Conservation (phyloP, 2,888 invertebrate species). For the Orthosia gothica region DNA sequence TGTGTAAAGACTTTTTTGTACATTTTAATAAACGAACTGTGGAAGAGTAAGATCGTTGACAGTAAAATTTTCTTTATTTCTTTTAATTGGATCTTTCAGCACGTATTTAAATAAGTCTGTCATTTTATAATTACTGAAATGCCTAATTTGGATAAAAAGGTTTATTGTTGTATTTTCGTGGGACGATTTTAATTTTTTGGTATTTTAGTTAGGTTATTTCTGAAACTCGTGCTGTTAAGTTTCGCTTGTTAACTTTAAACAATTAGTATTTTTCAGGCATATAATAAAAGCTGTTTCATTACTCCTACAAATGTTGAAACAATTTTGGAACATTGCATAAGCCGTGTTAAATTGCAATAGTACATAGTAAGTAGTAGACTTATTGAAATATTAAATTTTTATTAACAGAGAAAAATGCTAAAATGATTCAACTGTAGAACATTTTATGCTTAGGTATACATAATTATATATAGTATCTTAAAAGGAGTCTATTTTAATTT, state of each 20-base stretch:
- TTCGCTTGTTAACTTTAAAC: neutral
- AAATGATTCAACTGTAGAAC: neutral
- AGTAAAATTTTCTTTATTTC: neutral
- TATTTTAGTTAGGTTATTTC: neutral
- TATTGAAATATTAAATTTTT: neutral
- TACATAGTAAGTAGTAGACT: neutral
- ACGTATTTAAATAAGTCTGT: neutral
- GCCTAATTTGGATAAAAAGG: neutral
- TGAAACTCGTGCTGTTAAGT: neutral
- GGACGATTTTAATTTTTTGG: neutral
- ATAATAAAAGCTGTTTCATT: neutral
- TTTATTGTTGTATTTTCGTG: slow-evolving; percentile 1
- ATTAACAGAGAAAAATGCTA: neutral
- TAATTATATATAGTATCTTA: too few relatives aligned
- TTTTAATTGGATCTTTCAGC: slow-evolving; percentile 11
- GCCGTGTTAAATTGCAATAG: neutral
- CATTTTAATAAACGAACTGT: slow-evolving; percentile 14
- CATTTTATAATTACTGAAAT: neutral
- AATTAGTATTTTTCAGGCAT: neutral
- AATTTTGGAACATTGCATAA: slow-evolving; percentile 28
- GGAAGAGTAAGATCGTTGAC: slow-evolving; percentile 4
- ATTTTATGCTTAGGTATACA: neutral
- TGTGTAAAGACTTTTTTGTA: slow-evolving; percentile 37
- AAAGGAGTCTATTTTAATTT: too few relatives aligned
- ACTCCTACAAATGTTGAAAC: slow-evolving; percentile 12